Percentiles rank a stretch among this genome's conserved stretches.
Evolutionary conservation across 1,140 invertebrate species (phyloP).

Genomic region (Euwallacea similis): DNA sequence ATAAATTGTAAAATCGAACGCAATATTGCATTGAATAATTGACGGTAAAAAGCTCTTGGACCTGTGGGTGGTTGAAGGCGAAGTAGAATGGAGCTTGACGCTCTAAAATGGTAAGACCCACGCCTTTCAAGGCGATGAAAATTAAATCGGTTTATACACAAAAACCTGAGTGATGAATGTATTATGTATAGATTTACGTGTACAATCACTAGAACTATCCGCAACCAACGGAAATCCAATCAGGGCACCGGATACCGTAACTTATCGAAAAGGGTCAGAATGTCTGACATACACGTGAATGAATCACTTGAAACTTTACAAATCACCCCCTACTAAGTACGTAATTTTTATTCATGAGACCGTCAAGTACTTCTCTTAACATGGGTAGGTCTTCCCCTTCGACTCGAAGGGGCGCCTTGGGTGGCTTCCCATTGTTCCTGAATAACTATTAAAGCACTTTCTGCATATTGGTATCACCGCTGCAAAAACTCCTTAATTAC

Average conservation of each 20-base stretch:
- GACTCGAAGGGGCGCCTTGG: neutral
- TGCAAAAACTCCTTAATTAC: constrained; percentile 17
- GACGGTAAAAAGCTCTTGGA: neutral
- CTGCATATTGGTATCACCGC: neutral
- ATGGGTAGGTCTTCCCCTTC: neutral
- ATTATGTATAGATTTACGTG: too few relatives aligned
- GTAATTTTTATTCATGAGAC: neutral
- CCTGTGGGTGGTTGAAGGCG: constrained; percentile 4
- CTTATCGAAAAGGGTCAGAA: neutral
- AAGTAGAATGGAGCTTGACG: too few relatives aligned
- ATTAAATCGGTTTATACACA: too few relatives aligned
- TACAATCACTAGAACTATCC: too few relatives aligned
- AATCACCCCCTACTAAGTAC: neutral
- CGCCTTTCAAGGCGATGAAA: too few relatives aligned
- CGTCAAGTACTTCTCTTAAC: neutral
- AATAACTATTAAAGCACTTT: too few relatives aligned
- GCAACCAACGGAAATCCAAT: too few relatives aligned
- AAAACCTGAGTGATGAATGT: too few relatives aligned
- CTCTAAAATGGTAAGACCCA: too few relatives aligned
- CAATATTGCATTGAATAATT: constrained; percentile 3
- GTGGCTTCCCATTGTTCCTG: neutral
- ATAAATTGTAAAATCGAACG: constrained; percentile 1
- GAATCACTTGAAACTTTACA: neutral
- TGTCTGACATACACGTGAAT: neutral
- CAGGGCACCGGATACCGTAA: neutral